phyloP scores from a whole-genome alignment of 2,888 invertebrate species.

The Dolichomitus sp. region DNA sequence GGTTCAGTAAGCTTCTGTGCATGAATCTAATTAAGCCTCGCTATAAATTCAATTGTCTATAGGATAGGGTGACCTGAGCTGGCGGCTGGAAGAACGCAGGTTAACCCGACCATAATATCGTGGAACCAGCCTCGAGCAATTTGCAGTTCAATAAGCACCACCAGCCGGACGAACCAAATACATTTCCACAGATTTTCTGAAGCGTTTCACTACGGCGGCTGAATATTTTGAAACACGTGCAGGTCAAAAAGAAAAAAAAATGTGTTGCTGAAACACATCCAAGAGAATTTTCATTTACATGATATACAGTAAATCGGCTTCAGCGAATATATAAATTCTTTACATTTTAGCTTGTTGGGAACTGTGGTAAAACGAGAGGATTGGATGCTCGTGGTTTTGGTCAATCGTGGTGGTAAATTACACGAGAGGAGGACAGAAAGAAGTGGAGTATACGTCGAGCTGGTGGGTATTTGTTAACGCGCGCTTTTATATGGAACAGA shows the following conservation, averaged over 20 bases:
- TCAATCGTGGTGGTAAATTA: slow-evolving; percentile 52
- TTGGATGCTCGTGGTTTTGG: slow-evolving; percentile 54
- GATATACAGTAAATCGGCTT: slow-evolving; percentile 9
- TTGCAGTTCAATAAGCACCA: not conserved
- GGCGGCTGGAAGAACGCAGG: not conserved
- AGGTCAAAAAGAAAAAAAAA: too few species aligned
- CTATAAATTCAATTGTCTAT: slow-evolving; percentile 43
- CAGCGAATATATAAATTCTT: not conserved
- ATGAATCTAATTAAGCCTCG: slow-evolving; percentile 54
- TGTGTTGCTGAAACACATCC: too few species aligned
- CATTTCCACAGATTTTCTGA: too few species aligned
- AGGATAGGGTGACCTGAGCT: slow-evolving; percentile 7
- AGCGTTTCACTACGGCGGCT: too few species aligned
- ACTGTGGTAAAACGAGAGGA: slow-evolving; percentile 43
- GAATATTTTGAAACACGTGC: too few species aligned
- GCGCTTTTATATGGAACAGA: slow-evolving; percentile 47
- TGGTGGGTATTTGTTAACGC: slow-evolving; percentile 38
- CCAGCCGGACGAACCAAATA: not conserved
- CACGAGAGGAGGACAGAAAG: slow-evolving; percentile 14
- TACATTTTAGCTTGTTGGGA: slow-evolving; percentile 10
- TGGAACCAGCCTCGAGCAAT: not conserved
- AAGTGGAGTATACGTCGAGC: not conserved
- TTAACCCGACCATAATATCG: not conserved
- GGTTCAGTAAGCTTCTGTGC: slow-evolving; percentile 32
- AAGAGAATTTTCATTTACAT: slow-evolving; percentile 20